Evolutionary conservation across 2,888 invertebrate species (phyloP), one percentile per base, ranked within the genome.

Genomic region (Luffia ferchaultella): DNA sequence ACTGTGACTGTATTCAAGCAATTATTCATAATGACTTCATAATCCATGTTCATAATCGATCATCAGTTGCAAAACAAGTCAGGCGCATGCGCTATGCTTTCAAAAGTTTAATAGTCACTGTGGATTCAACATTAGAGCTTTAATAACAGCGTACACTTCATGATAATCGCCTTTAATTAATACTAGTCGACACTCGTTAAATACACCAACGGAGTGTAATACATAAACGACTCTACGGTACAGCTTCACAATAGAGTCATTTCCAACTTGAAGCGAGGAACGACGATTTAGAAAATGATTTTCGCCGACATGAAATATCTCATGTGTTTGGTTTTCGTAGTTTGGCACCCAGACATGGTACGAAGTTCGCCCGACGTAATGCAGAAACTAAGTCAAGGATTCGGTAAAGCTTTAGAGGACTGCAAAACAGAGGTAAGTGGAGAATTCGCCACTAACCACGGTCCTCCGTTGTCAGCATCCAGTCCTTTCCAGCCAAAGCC

Each of bases 401-500:
- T 61, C 18, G 54, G 54, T 9, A 59, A 60, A 46, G 60, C 61
- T 9, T 46, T 54, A 56, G 68, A 74, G 0, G 65, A 67, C 18
- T 76, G 76, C 54, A 70, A 68, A 45, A 57, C 61, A 9, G 76
- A 76, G 63, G 76, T 74, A 16, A 18, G 18, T 16, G 3, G 7
- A n/a, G n/a, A n/a, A n/a, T n/a, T n/a, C n/a, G n/a, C n/a, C n/a
- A n/a, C n/a, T n/a, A n/a, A n/a, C n/a, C n/a, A n/a, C n/a, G n/a
- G n/a, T n/a, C n/a, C n/a, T n/a, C n/a, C n/a, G n/a, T n/a, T n/a
- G n/a, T n/a, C n/a, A n/a, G n/a, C n/a, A n/a, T n/a, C n/a, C n/a
- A n/a, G n/a, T n/a, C n/a, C n/a, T n/a, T n/a, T n/a, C n/a, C n/a
- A n/a, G n/a, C n/a, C n/a, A n/a, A n/a, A n/a, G n/a, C n/a, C n/a